Conservation (phyloP, 2,888 invertebrate genomes). For the Hypselothyrea guttata region DNA sequence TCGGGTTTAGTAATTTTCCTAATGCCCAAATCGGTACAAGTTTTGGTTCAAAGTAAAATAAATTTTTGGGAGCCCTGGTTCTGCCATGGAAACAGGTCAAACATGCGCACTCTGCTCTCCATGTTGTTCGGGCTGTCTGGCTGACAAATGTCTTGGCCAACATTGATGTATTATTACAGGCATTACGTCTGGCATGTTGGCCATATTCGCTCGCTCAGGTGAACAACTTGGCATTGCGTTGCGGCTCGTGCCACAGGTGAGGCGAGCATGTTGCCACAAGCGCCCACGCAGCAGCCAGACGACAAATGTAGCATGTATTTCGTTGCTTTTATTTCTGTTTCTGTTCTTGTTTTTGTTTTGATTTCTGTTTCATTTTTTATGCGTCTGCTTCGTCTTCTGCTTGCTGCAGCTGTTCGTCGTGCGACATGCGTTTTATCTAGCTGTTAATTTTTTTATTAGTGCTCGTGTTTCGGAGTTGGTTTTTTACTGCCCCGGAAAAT, state of each 20-base stretch:
- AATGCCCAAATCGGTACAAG: too few relatives aligned
- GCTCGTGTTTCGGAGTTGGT: slow-evolving; percentile 44
- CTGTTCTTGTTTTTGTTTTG: slow-evolving; percentile 1
- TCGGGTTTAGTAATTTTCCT: too few relatives aligned
- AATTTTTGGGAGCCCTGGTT: too few relatives aligned
- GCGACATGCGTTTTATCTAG: slow-evolving; percentile 59
- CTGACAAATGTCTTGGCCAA: slow-evolving; percentile 52
- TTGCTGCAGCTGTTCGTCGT: slow-evolving; percentile 15
- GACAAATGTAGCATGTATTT: too few relatives aligned
- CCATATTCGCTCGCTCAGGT: slow-evolving; percentile 37
- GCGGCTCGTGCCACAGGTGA: slow-evolving; percentile 48
- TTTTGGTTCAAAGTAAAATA: too few relatives aligned
- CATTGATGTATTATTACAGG: slow-evolving; percentile 48
- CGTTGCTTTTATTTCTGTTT: slow-evolving; percentile 2
- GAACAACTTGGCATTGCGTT: too few relatives aligned
- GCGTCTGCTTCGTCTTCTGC: slow-evolving; percentile 12
- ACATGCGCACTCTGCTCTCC: slow-evolving; percentile 2
- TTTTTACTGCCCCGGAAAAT: slow-evolving; percentile 25
- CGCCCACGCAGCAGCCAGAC: slow-evolving; percentile 52
- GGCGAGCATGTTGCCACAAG: slow-evolving; percentile 35
- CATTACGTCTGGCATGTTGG: slow-evolving; percentile 7
- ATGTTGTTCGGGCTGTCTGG: too few relatives aligned
- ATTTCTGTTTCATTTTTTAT: slow-evolving; percentile 23
- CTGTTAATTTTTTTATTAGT: slow-evolving; percentile 60
- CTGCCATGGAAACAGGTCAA: slow-evolving; percentile 15